These are phyloP conservation scores for Colostygia pectinataria DNA, from an alignment of 2,888 invertebrate genomes.

Conservation along the genomic window DNA sequence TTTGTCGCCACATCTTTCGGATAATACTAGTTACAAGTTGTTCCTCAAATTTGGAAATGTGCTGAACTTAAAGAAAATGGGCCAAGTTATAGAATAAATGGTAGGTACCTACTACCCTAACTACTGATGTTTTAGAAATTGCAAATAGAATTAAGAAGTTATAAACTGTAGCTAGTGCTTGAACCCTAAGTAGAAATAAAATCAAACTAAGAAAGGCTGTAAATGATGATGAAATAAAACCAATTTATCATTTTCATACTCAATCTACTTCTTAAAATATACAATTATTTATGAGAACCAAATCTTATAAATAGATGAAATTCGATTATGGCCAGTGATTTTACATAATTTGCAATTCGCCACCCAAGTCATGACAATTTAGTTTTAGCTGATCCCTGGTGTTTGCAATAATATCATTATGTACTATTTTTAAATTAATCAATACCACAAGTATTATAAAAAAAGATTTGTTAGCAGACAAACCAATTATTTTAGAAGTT, in stretches of 20 bases:
- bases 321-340: slow-evolving; percentile 24
- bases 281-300: slow-evolving; percentile 63
- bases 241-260: slow-evolving; percentile 42
- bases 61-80: slow-evolving; percentile 69
- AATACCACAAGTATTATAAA: too few species aligned
- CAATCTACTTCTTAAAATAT: slow-evolving; percentile 65
- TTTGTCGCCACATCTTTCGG: slow-evolving; percentile 64
- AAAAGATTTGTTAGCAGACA: too few species aligned
- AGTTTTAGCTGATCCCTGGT: slow-evolving; percentile 15
- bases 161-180: too few species aligned
- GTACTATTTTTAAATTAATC: background rate
- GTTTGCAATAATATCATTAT: background rate
- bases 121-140: too few species aligned
- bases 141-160: too few species aligned
- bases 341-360: slow-evolving; percentile 15
- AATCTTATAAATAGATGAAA: slow-evolving; percentile 50
- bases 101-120: too few species aligned
- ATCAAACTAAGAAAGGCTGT: too few species aligned
- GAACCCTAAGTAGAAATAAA: too few species aligned
- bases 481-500: too few species aligned
- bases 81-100: slow-evolving; percentile 65
- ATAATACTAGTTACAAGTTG: slow-evolving; percentile 75
- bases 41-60: slow-evolving; percentile 75
- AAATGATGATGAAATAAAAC: slow-evolving; percentile 44
- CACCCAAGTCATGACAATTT: slow-evolving; percentile 18